Evolutionary conservation across 2,797 vertebrate species (phyloP).

Genomic region (Myotis findleyi): DNA sequence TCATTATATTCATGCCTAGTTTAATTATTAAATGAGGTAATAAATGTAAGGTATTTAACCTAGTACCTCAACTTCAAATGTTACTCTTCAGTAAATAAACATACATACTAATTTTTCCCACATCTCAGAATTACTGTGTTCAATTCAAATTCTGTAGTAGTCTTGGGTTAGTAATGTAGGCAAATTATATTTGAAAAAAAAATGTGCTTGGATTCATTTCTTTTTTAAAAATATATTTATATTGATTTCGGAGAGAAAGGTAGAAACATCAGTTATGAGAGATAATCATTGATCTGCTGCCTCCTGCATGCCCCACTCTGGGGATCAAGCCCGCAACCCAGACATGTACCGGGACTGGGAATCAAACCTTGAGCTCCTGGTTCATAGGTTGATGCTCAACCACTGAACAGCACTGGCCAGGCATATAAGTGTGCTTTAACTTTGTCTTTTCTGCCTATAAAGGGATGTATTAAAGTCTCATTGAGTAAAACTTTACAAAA

Average conservation of each 20-base stretch:
- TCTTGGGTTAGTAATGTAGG: not conserved
- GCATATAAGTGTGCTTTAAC: not conserved
- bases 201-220: constrained; percentile 42
- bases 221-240: not conserved
- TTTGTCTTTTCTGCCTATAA: constrained; percentile 37
- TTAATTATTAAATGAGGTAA: constrained; percentile 50
- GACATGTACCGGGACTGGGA: too few species aligned
- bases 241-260: too few species aligned
- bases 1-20: constrained; percentile 6
- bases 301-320: too few species aligned
- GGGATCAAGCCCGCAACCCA: too few species aligned
- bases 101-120: not conserved
- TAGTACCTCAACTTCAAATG: not conserved
- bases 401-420: too few species aligned
- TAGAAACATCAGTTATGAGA: too few species aligned
- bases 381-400: too few species aligned
- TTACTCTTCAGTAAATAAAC: constrained; percentile 32
- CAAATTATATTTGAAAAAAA: constrained; percentile 38
- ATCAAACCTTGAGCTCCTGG: too few species aligned
- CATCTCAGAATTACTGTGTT: not conserved
- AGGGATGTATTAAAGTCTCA: not conserved
- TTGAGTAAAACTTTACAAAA: constrained; percentile 49
- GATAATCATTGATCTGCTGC: too few species aligned
- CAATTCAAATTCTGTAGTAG: constrained; percentile 5
- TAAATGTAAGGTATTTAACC: constrained; percentile 49